A percentile compares a stretch with the other conserved stretches of the same genome.
Conservation (phyloP, 2,797 vertebrate genomes). For the Anniella stebbinsi region DNA sequence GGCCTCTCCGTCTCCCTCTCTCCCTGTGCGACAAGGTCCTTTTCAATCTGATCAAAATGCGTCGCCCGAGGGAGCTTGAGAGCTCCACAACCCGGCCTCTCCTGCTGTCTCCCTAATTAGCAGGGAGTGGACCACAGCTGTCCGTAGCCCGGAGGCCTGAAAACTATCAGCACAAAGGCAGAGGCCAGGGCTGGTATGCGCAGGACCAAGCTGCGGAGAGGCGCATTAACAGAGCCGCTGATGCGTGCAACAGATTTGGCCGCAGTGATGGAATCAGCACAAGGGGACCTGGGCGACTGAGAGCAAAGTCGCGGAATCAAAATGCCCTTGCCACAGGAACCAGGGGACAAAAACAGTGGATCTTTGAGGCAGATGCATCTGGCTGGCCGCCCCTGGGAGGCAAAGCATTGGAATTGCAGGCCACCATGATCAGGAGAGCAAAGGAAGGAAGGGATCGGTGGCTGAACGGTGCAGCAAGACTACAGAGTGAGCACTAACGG, state of each 20-base stretch:
- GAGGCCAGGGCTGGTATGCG: background rate
- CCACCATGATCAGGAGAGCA: too few species aligned
- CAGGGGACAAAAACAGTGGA: background rate
- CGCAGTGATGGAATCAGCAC: accelerated
- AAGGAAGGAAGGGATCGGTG: too few species aligned
- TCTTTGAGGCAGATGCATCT: background rate
- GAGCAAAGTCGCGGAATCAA: too few species aligned
- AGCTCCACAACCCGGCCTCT: constrained; percentile 39
- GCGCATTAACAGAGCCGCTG: background rate
- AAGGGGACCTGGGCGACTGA: accelerated
- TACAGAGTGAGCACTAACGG: background rate
- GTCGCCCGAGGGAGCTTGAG: background rate
- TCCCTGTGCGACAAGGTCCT: constrained; percentile 33
- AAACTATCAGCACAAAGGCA: constrained; percentile 43
- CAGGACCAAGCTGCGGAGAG: background rate
- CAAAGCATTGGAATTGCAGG: too few species aligned
- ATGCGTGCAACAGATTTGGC: background rate
- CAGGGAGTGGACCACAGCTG: constrained; percentile 65
- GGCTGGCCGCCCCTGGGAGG: background rate
- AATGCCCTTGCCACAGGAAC: background rate
- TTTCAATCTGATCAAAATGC: constrained; percentile 64
- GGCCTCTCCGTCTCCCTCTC: background rate
- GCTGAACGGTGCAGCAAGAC: background rate
- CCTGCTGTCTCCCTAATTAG: constrained; percentile 70
- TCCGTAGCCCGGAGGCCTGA: constrained; percentile 51